A percentile compares a stretch with the other conserved stretches of the same genome.
Evolutionary conservation across 1,140 invertebrate genomes (phyloP).

Genomic region (Hermetia illucens): DNA sequence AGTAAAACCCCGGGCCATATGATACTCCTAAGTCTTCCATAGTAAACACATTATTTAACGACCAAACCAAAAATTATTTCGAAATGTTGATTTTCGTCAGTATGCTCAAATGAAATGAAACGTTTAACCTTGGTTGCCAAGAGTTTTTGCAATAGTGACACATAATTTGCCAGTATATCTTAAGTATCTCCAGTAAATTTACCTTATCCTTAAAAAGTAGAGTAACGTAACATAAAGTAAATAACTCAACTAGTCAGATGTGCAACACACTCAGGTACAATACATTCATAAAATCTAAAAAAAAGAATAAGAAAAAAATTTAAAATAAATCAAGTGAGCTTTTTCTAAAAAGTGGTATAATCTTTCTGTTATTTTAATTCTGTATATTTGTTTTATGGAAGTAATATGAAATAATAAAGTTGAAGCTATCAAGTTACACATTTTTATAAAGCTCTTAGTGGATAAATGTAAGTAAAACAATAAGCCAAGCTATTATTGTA

Average conservation of each 20-base stretch:
- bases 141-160: too few species aligned
- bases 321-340: neutral
- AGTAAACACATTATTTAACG: neutral
- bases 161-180: neutral
- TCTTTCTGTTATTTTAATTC: neutral
- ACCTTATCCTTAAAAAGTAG: neutral
- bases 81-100: neutral
- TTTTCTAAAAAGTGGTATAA: neutral
- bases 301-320: neutral
- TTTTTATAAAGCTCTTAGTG: neutral
- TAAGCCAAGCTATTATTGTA: too few species aligned
- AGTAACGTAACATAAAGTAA: neutral
- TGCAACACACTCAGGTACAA: conserved; percentile 10
- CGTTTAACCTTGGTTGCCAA: neutral
- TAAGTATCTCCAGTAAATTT: neutral
- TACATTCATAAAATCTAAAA: conserved; percentile 5
- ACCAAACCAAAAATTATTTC: conserved; percentile 1
- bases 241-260: conserved; percentile 8
- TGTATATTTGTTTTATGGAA: neutral
- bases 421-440: neutral
- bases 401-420: neutral
- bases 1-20: too few species aligned
- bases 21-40: too few species aligned
- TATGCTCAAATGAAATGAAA: neutral
- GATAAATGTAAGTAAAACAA: too few species aligned